These are phyloP conservation scores for Dendrophyllia cribrosa DNA, from an alignment of 64 coral and sea anemone genomes.

Conservation along the genomic window DNA sequence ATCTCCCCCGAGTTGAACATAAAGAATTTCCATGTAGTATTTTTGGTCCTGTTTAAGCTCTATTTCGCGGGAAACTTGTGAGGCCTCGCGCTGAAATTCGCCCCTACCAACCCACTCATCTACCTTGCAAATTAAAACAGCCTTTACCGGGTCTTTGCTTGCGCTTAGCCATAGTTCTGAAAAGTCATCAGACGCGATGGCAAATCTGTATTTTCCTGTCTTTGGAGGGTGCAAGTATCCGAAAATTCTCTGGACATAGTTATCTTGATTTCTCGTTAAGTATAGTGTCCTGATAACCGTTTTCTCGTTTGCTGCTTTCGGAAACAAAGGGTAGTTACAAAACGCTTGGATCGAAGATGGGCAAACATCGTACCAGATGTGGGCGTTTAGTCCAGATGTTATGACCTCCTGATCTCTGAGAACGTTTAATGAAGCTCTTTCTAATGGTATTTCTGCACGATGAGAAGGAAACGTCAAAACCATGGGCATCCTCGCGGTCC, in stretches of 20 bases:
- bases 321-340: conserved; percentile 11
- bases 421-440: no score
- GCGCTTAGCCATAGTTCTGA: conserved; percentile 74
- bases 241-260: conserved; percentile 65
- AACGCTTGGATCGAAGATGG: background rate
- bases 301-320: background rate
- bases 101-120: background rate
- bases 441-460: no score
- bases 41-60: conserved; percentile 7
- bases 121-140: conserved; percentile 48
- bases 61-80: conserved; percentile 28
- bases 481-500: no score
- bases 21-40: conserved; percentile 69
- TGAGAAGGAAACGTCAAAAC: no score
- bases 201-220: conserved; percentile 65
- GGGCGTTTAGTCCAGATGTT: background rate
- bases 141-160: background rate
- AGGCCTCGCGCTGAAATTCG: conserved; percentile 12
- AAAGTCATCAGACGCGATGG: conserved; percentile 40
- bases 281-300: background rate
- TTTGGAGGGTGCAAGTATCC: conserved; percentile 65
- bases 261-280: conserved; percentile 4
- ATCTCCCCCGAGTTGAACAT: background rate
- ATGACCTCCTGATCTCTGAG: no score
- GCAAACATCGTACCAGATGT: conserved; percentile 12